Conservation (phyloP, 2,888 invertebrate genomes). For the Cactoblastis cactorum region DNA sequence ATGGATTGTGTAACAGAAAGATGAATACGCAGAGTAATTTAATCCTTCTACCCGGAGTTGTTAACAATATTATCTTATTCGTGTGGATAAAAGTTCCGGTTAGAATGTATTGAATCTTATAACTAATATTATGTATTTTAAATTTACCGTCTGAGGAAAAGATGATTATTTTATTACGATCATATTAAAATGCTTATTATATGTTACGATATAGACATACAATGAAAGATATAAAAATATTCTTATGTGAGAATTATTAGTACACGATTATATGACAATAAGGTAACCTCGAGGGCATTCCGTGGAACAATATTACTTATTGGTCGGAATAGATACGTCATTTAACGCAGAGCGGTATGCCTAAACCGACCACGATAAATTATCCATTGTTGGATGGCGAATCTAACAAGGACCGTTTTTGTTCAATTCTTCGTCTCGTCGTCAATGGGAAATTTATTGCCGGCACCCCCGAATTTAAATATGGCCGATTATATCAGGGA, state of each 20-base stretch:
- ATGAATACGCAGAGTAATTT: conserved; percentile 23
- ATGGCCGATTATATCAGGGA: conserved; percentile 66
- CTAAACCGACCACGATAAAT: conserved; percentile 69
- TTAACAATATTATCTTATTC: conserved; percentile 21
- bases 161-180: too few species aligned
- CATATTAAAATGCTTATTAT: too few species aligned
- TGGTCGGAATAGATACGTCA: conserved; percentile 40
- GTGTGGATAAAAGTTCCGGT: background rate
- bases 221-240: too few species aligned
- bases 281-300: background rate
- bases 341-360: conserved; percentile 48
- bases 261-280: background rate
- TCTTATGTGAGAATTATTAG: background rate
- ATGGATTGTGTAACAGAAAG: conserved; percentile 40
- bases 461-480: conserved; percentile 69
- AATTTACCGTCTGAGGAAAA: too few species aligned
- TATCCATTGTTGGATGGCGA: conserved; percentile 69
- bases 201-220: too few species aligned
- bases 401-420: conserved; percentile 74
- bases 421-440: conserved; percentile 75
- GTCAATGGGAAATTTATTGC: conserved; percentile 76
- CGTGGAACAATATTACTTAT: conserved; percentile 28
- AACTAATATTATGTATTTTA: background rate
- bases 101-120: conserved; percentile 1
- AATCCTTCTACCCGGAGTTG: conserved; percentile 16